A percentile compares a stretch with the other conserved stretches of the same genome.
Conservation (phyloP, 2,113 vertebrate genomes). For the Coracopsis vasa region DNA sequence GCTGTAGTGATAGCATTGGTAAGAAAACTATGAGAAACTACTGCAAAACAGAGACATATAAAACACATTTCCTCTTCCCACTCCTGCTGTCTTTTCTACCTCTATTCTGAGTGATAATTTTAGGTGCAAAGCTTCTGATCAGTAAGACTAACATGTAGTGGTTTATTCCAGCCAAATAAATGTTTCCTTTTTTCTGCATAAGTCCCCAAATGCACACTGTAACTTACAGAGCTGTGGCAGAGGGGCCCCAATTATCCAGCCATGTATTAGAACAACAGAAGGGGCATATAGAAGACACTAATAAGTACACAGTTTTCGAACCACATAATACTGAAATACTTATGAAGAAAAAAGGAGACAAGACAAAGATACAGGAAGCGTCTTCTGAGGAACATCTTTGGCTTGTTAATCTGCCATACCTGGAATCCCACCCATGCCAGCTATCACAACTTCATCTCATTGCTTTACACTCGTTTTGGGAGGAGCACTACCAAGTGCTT, state of each 20-base stretch:
- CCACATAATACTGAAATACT: neutral
- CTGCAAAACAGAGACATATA: neutral
- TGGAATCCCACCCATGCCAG: neutral
- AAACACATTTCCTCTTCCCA: neutral
- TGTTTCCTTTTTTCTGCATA: neutral
- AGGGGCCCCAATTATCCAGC: neutral
- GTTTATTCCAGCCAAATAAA: neutral
- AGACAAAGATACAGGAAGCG: neutral
- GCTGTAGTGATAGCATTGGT: neutral
- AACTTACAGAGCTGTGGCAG: neutral
- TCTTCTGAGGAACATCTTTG: neutral
- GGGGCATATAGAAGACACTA: neutral
- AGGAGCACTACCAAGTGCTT: neutral
- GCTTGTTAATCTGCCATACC: neutral
- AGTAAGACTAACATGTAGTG: neutral
- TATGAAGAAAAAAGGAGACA: neutral
- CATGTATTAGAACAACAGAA: neutral
- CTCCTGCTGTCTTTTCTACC: neutral
- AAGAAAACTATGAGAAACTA: neutral
- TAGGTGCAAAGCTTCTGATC: neutral
- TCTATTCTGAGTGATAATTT: neutral
- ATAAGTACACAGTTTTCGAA: neutral
- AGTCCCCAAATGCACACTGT: neutral
- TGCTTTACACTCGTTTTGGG: neutral
- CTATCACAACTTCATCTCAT: neutral